Base-by-base conservation (phyloP, 2,113 vertebrate species). In the Podilymbus podiceps region DNA sequence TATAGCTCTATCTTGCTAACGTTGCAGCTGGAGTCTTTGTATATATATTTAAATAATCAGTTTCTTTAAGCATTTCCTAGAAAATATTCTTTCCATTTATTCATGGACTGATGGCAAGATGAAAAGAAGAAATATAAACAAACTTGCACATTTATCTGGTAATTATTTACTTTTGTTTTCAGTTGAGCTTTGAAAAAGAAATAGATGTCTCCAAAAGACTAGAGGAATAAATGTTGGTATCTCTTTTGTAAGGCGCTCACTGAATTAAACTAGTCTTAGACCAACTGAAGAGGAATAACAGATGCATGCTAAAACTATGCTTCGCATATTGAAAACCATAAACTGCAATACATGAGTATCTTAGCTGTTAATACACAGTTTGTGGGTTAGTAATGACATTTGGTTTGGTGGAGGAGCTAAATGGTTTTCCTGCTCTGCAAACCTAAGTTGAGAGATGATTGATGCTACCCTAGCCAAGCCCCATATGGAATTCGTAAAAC, bases 111-210 rank as follows among this genome's bases (percentile, higher is more conserved):
- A 28, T 88, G 52, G 7, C 40, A 77, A 86, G 59, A 93, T 76
- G 52, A 66, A 76, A 94, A 69, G 24, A 6, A 88, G 47, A 93
- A 88, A 67, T 49, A 68, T 17, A 80, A 96, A 85, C 25, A 85
- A 40, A 56, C 52, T 76, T 90, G 25, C 24, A 64, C 14, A 80
- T 75, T 55, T 92, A 49, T 80, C 38, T 52, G 6, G 28, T 74
- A 88, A 93, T 73, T 63, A 71, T 64, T 86, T 93, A 63, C n/a
- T 80, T 94, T 35, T 92, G 15, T 76, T 92, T 88, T 58, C 47
- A 67, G 31, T 27, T 1, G 10, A 75, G n/a, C 30, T 92, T 89
- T 85, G 49, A 60, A 88, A 85, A 91, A 76, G 12, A 38, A 75
- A 82, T 33, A 8, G 8, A 11, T 33, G 4, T 69, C 23, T 72